Evolutionary conservation across 1,140 invertebrate genomes (phyloP), one percentile per base, ranked within the genome.

Genomic region (Camponotus floridanus): DNA sequence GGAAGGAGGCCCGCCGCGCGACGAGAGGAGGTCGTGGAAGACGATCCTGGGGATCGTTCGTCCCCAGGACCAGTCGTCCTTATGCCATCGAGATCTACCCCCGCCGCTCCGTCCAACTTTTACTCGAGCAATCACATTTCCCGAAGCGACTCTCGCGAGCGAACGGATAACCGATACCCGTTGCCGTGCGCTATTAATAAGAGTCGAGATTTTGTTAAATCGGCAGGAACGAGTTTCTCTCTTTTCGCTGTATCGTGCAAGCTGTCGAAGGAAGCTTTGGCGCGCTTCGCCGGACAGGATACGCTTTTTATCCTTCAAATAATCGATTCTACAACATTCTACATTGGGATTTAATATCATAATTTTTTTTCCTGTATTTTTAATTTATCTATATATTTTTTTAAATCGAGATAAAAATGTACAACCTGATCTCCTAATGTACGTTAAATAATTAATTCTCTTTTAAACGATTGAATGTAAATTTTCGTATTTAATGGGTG

Each of bases 1-100:
- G 91, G 90, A 90, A 91, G 90, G 87, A 91, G 88, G 84, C 86
- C 70, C 74, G 87, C 26, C 74, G 42, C 81, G 88, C 81, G 88
- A 81, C 78, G 78, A 80, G 79, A 81, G 55, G 79, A 87, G 86
- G 86, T 91, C 88, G 74, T 76, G 57, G 79, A 86, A 88, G 89
- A 87, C 85, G 76, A 89, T 87, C 79, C 76, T 80, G 36, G 61
- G 74, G 85, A 74, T 79, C 71, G 71, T 67, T 68, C 80, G 62
- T 79, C 55, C 51, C 51, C 67, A 26, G 65, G 62, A 83, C 57
- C 73, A 51, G 51, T 64, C 85, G 51, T 78, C 68, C 83, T 88
- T 68, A 65, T 18, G 65, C 55, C 61, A 83, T 73, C 31, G 59
- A 67, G 84, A 86, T 78, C 78, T 26, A 26, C 26, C 62, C 48